Conservation (phyloP, 2,797 vertebrate species). For the Balearica regulorum region DNA sequence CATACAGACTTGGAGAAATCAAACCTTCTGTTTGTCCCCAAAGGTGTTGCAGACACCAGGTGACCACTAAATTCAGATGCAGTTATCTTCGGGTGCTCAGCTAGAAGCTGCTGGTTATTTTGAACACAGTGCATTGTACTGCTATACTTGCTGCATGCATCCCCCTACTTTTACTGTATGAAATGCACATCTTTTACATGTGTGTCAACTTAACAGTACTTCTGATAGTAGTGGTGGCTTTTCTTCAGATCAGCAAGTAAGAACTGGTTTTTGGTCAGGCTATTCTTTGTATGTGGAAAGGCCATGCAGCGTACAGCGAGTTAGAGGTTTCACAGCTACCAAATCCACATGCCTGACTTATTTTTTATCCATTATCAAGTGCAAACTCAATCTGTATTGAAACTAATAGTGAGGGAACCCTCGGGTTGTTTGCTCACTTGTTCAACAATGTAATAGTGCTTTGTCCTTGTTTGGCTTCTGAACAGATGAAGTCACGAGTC, state of each 20-base stretch:
- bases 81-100: neutral
- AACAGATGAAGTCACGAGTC: neutral
- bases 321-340: neutral
- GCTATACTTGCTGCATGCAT: fast-evolving
- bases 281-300: neutral
- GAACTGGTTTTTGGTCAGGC: neutral
- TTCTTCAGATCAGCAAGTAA: neutral
- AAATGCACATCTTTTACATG: neutral
- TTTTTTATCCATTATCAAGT: neutral
- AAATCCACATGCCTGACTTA: neutral
- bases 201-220: neutral
- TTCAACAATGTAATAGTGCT: neutral
- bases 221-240: neutral
- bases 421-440: neutral
- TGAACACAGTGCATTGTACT: neutral
- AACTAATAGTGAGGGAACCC: neutral
- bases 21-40: neutral
- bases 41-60: neutral
- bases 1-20: neutral
- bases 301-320: fast-evolving
- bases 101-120: neutral
- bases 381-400: neutral
- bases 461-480: neutral
- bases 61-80: neutral
- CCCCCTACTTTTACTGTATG: fast-evolving